Base-by-base conservation (phyloP, 2,888 invertebrate genomes). In the Stenchaetothrips biformis region DNA sequence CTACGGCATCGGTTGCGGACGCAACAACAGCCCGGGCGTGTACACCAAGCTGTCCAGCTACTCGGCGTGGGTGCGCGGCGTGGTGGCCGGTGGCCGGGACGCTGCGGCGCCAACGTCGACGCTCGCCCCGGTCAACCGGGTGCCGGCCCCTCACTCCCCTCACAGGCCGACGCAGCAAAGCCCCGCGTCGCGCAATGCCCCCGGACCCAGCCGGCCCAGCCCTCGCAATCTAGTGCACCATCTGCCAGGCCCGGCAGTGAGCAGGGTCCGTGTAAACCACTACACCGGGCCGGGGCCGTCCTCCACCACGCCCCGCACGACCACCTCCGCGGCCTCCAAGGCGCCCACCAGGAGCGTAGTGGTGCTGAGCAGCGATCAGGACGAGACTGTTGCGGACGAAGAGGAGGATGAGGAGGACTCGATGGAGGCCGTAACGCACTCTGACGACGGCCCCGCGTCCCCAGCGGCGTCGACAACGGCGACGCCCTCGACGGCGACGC, bases 31-130 rank as follows among this genome's bases (percentile, higher is more conserved):
- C 47, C 80, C 80, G 49, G 80, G 80, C 13, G 78, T 80, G 21
- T 80, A 80, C 49, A 80, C 80, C 27, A 82, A 82, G n/a, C 82
- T 83, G 47, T 80, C 80, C 53, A 81, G 80, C 79, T 82, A 82
- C 81, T 80, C 84, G 62, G 83, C 82, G 48, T 87, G 87, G 87
- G 86, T 87, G 79, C 84, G 84, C 77, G 83, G 85, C 18, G 84
- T 84, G 1, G 84, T 85, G 59, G 25, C 25, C 67, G 67, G 67
- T 11, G 67, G 3, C 67, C 67, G 21, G 25, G 67, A 74, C 25
- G 25, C 7, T 11, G 21, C 67, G 21, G 11, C 25, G 67, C 25
- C 67, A 18, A 0, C 59, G 59, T 59, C 59, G 13, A 9, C 18
- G 16, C 18, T 18, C 59, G 16, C 13, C 59, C 59, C 53, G 13